Base-by-base conservation (phyloP, 2,113 vertebrate species). In the Pterophyllum scalare region DNA sequence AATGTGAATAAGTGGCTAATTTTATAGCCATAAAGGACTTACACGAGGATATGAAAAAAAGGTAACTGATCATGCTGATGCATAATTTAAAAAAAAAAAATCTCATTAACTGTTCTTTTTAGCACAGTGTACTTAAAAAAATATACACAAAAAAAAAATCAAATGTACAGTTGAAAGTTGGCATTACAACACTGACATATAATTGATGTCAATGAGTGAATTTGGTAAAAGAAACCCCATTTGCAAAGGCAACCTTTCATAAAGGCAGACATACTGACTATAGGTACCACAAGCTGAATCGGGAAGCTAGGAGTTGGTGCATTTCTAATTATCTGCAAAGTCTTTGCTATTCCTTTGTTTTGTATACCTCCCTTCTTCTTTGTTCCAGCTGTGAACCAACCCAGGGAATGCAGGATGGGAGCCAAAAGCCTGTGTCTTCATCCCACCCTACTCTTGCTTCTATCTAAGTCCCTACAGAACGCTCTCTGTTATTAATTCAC, bases 401-500 rank as follows among this genome's bases (percentile, higher is more conserved):
- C 2, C 49, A 59, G 79, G 59, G 43, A 84, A 82, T 56, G 77
- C 64, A 61, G 43, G 46, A n/a, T 9, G 15, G 75, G 26, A 62
- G 82, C 84, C 86, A 90, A 91, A 80, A 81, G 58, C 40, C 82
- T 57, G 22, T n/a, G 59, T 24, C 49, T 56, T 52, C 81, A 72
- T 82, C 79, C 70, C 82, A 78, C 61, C 77, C 38, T 17, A 22
- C 5, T 67, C 22, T 76, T 75, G 79, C 81, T 46, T 76, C 22
- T 13, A 77, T 82, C 70, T 76, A 43, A 59, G 43, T 76, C 74
- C 52, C 61, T 76, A 81, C 77, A 77, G 22, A 85, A 75, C 74
- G 62, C 81, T 87, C 84, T 64, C 78, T 58, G 24, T 81, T 81
- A 79, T 74, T 88, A 76, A 79, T 88, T 77, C 43, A 80, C 67